These are phyloP conservation scores for Macroramphosus scolopax DNA, from an alignment of 2,797 vertebrate species.

Conservation along the genomic window DNA sequence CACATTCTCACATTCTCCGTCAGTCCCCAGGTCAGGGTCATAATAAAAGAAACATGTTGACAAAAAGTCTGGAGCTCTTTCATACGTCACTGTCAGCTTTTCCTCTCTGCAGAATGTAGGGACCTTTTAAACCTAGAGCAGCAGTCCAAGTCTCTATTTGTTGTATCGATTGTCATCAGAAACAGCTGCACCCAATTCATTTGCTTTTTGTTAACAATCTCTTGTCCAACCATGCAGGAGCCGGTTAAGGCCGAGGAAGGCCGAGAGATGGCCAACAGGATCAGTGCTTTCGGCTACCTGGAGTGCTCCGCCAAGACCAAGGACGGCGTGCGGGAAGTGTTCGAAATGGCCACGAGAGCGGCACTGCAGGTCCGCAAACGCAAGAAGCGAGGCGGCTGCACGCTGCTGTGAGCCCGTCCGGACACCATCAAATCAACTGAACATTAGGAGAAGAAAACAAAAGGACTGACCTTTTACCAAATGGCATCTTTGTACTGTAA, in stretches of 20 bases:
- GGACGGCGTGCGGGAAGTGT: slow-evolving; percentile 95
- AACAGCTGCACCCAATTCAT: background rate
- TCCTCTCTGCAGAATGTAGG: too few species aligned
- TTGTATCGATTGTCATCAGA: background rate
- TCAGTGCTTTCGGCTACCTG: slow-evolving; percentile 92
- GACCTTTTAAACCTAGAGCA: too few species aligned
- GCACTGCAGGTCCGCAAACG: slow-evolving; percentile 94
- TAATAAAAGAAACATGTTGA: too few species aligned
- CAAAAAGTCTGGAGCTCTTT: too few species aligned
- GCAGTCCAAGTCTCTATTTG: too few species aligned
- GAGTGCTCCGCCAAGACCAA: slow-evolving; percentile 99
- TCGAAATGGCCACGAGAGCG: slow-evolving; percentile 95
- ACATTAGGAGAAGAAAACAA: slow-evolving; percentile 33
- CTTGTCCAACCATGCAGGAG: slow-evolving; percentile 74
- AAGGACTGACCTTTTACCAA: slow-evolving; percentile 71
- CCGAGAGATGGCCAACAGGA: slow-evolving; percentile 91
- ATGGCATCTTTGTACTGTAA: slow-evolving; percentile 77
- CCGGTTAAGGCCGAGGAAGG: slow-evolving; percentile 93
- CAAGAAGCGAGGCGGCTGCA: slow-evolving; percentile 85
- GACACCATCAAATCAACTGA: slow-evolving; percentile 28
- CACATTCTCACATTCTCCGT: too few species aligned
- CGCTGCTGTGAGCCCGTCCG: slow-evolving; percentile 80
- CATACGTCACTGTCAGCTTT: too few species aligned
- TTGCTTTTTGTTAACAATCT: slow-evolving; percentile 1
- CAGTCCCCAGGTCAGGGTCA: too few species aligned